Base-by-base conservation (phyloP, 2,888 invertebrate genomes). In the Torymus texanus region DNA sequence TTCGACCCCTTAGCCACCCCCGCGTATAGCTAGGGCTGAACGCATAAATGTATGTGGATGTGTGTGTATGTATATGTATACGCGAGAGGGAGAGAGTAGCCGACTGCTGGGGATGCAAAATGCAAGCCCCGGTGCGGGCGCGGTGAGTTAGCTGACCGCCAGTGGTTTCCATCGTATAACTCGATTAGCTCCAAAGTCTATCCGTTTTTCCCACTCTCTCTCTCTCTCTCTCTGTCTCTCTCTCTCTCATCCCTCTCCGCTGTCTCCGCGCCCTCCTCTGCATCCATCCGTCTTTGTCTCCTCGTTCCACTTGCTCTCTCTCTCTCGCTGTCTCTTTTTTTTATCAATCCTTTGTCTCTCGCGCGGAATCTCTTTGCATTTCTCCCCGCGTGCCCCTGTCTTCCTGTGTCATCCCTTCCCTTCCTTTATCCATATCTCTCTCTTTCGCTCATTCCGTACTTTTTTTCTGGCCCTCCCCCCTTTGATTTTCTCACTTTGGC, bases 101-200 rank as follows among this genome's bases (percentile, higher is more conserved):
- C 51, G 65, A 3, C 67, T 16, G 83, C 80, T 77, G 72, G 72
- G 82, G 82, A 83, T 85, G 84, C 84, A 85, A 84, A 85, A 88
- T 85, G 84, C 85, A 87, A 86, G 84, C 84, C 84, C 85, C 82
- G 85, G 83, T 68, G 70, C 78, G 81, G 82, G 86, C 78, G 81
- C 83, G 86, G 85, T 85, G 85, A 86, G 86, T 87, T 87, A 86
- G 84, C 84, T 87, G 87, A 88, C 89, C 88, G 82, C 85, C 86
- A 82, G 87, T 85, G 89, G 89, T 88, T 88, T 88, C 86, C 87
- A 88, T 87, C 86, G 83, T 86, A 84, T 88, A 88, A 88, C 87
- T 88, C 88, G 87, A 88, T 89, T 88, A 88, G 86, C 84, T 84
- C 83, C 84, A 85, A 82, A 84, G 84, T 86, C 85, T 85, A 85